These are phyloP conservation scores for Acrocera orbiculus DNA, from an alignment of 2,888 invertebrate genomes.

Conservation along the genomic window DNA sequence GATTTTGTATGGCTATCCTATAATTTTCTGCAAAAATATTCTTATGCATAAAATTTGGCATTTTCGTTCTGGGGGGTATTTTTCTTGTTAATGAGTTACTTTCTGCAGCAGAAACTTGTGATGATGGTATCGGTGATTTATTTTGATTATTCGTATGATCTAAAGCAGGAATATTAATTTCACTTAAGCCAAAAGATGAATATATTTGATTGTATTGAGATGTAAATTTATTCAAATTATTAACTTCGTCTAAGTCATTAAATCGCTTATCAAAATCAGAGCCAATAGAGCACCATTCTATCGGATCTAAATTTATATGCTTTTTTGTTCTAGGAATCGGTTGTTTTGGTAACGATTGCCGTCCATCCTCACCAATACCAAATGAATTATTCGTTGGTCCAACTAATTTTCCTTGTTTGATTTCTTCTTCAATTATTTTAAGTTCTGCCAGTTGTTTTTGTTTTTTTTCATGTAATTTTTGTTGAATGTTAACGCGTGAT, in stretches of 20 bases:
- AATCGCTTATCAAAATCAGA: constrained; percentile 22
- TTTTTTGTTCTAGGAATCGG: constrained; percentile 56
- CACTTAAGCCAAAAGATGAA: constrained; percentile 17
- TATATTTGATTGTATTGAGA: constrained; percentile 15
- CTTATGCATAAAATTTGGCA: constrained; percentile 9
- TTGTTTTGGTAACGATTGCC: constrained; percentile 33
- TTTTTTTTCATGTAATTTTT: constrained; percentile 73
- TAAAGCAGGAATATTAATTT: constrained; percentile 17
- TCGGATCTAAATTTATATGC: constrained; percentile 37
- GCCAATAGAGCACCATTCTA: constrained; percentile 31
- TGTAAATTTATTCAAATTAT: constrained; percentile 17
- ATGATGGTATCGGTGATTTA: constrained; percentile 18
- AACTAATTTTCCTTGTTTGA: constrained; percentile 62
- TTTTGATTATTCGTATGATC: constrained; percentile 15
- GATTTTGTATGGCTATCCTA: constrained; percentile 7
- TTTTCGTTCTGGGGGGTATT: constrained; percentile 16
- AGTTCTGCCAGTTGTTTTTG: constrained; percentile 72
- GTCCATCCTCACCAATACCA: constrained; percentile 34
- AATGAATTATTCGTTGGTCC: constrained; percentile 34
- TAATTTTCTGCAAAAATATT: constrained; percentile 10
- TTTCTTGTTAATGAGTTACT: constrained; percentile 20
- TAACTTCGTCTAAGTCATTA: constrained; percentile 24
- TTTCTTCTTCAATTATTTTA: constrained; percentile 69
- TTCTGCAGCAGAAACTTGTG: constrained; percentile 17
- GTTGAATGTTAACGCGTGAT: constrained; percentile 67